Base-by-base conservation (phyloP, 2,888 invertebrate genomes). In the Smittia aterrima region DNA sequence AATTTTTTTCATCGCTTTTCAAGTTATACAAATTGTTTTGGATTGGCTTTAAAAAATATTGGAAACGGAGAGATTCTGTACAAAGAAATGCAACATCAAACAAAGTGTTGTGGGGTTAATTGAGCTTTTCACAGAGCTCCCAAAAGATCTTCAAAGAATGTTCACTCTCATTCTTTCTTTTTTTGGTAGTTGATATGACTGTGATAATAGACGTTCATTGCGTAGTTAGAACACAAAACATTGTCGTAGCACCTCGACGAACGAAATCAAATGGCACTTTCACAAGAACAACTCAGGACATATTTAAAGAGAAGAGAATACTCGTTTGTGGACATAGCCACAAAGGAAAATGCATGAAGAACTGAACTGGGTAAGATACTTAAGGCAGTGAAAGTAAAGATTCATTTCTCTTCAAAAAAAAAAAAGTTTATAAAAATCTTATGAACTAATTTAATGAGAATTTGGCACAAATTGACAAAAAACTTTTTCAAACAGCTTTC, bases 401-500 rank as follows among this genome's bases (percentile, higher is more conserved):
- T 70, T 70, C 24, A 16, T 32, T 41, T 68, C 18, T 70, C 41
- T 32, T 27, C 40, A 18, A 53, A 70, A 24, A 18, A 53, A 70
- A 24, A 47, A 38, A 47, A n/a, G 47, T 38, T 40, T 67, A 20
- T 67, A 24, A 70, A 70, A 40, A 70, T 41, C 70, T 70, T 70
- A 70, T 54, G 25, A 70, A 70, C 70, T 70, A 70, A 18, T 41
- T 41, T 27, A 70, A 70, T 70, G 70, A 70, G 70, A 70, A 70
- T 70, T 70, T 70, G 70, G 70, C 70, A 70, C 70, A 70, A 54
- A 70, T 70, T 70, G 70, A 70, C 70, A 68, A 67, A 47, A 47
- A 47, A 22, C 22, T 67, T 67, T 41, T 24, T 67, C 22, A 16
- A 47, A 47, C 53, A 47, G n/a, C 38, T 18, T 64, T 64, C 18